Conservation (phyloP, 2,888 invertebrate species). For the Drosophila pullipes region DNA sequence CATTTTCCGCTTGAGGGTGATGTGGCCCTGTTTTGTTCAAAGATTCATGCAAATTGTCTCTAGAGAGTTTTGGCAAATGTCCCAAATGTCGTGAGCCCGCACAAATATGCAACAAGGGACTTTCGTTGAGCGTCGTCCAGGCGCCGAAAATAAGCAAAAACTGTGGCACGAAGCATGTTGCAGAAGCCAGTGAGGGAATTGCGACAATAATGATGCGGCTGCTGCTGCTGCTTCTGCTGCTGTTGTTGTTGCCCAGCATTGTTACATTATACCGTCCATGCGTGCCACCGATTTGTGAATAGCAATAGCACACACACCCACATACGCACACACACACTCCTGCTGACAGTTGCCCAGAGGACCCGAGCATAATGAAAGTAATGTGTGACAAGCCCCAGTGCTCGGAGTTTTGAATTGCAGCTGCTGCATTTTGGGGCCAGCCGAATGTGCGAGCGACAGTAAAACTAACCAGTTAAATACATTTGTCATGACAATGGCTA, state of each 20-base stretch:
- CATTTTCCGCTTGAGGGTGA: conserved; percentile 8
- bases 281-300: conserved; percentile 77
- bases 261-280: conserved; percentile 58
- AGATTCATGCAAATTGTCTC: conserved; percentile 63
- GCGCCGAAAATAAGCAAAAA: conserved; percentile 41
- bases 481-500: conserved; percentile 79
- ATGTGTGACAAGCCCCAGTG: conserved; percentile 80
- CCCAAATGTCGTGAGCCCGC: conserved; percentile 65
- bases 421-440: conserved; percentile 60
- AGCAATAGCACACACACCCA: conserved; percentile 18
- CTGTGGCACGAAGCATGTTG: conserved; percentile 55
- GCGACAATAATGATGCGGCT: conserved; percentile 34
- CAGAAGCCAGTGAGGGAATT: conserved; percentile 54
- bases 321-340: conserved; percentile 10
- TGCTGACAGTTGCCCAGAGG: conserved; percentile 60
- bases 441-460: conserved; percentile 52
- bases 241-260: conserved; percentile 40
- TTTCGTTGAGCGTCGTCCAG: conserved; percentile 38
- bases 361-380: conserved; percentile 73
- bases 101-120: conserved; percentile 72
- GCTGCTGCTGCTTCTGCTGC: conserved; percentile 14
- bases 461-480: conserved; percentile 77
- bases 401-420: conserved; percentile 50
- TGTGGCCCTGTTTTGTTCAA: conserved; percentile 22
- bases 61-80: conserved; percentile 64